These are phyloP conservation scores for Drosophila truncata DNA, from an alignment of 1,140 invertebrate genomes.

Conservation along the genomic window DNA sequence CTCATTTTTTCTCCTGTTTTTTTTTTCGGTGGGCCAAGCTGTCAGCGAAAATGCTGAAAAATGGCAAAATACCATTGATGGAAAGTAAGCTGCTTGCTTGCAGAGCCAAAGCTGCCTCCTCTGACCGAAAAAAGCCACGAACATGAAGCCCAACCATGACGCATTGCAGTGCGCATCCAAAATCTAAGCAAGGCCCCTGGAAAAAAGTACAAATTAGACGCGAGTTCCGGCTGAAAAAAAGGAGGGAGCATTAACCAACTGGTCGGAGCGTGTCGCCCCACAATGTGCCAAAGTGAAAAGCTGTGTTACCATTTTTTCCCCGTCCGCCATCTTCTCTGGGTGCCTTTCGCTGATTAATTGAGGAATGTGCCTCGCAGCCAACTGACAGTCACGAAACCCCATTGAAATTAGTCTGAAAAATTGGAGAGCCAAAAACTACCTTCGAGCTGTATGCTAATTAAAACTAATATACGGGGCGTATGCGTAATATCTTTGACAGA, in stretches of 20 bases:
- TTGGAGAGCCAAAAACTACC: neutral
- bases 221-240: slow-evolving; percentile 21
- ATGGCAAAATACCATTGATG: slow-evolving; percentile 84
- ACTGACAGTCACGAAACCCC: slow-evolving; percentile 31
- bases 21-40: slow-evolving; percentile 56
- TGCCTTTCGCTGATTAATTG: slow-evolving; percentile 79
- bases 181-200: slow-evolving; percentile 60
- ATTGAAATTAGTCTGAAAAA: slow-evolving; percentile 4
- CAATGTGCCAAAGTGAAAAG: slow-evolving; percentile 83
- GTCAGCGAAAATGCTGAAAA: slow-evolving; percentile 84
- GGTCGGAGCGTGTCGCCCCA: slow-evolving; percentile 57
- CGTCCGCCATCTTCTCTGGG: slow-evolving; percentile 25
- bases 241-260: slow-evolving; percentile 32
- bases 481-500: slow-evolving; percentile 50
- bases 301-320: slow-evolving; percentile 72
- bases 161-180: slow-evolving; percentile 64
- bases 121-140: slow-evolving; percentile 14
- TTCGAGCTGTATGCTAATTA: slow-evolving; percentile 51
- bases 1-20: slow-evolving; percentile 4
- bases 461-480: slow-evolving; percentile 62
- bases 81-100: slow-evolving; percentile 66
- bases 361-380: slow-evolving; percentile 60
- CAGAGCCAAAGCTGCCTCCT: slow-evolving; percentile 13
- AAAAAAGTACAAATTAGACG: slow-evolving; percentile 46
- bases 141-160: slow-evolving; percentile 52